A percentile compares a stretch with the other conserved stretches of the same genome.
These are phyloP conservation scores for Leucopsar rothschildi DNA, from an alignment of 2,113 vertebrate genomes.

Conservation along the genomic window DNA sequence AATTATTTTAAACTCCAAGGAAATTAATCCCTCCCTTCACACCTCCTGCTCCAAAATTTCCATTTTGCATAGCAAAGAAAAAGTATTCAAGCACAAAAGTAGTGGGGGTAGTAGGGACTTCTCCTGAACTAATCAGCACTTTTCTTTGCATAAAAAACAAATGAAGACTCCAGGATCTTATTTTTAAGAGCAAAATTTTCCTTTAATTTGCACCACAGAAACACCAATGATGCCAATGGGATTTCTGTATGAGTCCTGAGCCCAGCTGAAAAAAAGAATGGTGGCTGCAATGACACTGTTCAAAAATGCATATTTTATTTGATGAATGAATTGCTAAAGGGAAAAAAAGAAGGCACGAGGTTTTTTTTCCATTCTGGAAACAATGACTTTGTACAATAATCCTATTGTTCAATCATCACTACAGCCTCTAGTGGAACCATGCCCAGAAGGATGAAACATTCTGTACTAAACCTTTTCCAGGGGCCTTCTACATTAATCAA, in stretches of 20 bases:
- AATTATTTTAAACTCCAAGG: slow-evolving; percentile 43
- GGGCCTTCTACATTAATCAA: slow-evolving; percentile 21
- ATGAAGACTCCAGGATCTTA: neutral
- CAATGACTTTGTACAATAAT: neutral
- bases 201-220: neutral
- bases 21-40: slow-evolving; percentile 17
- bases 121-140: neutral
- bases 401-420: slow-evolving; percentile 3
- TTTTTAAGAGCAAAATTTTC: neutral
- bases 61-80: slow-evolving; percentile 9
- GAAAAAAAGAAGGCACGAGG: neutral
- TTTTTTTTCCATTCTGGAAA: neutral
- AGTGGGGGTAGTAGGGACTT: neutral
- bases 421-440: neutral
- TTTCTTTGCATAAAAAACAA: neutral
- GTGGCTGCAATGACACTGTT: neutral
- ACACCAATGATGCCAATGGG: neutral
- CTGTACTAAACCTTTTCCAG: slow-evolving; percentile 13
- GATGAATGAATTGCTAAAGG: slow-evolving; percentile 1
- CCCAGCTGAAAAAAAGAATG: neutral
- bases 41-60: slow-evolving; percentile 4
- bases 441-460: slow-evolving; percentile 27
- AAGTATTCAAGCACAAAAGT: neutral
- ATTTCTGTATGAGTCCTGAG: neutral
- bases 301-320: neutral